Conservation (phyloP, 2,888 invertebrate genomes). For the Yponomeuta sedellus region DNA sequence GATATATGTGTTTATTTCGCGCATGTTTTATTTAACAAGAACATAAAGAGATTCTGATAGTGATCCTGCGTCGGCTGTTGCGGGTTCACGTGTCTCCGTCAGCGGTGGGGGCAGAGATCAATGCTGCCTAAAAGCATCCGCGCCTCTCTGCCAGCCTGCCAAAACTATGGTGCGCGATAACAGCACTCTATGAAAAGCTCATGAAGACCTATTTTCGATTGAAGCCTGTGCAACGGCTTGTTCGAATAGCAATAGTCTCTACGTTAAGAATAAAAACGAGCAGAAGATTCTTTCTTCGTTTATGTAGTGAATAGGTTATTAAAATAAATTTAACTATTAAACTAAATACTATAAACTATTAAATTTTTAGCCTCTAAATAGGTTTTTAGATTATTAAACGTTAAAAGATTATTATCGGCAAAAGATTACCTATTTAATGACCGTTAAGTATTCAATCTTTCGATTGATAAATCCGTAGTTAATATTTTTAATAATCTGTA, state of each 20-base stretch:
- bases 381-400: too few species aligned
- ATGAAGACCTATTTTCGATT: neutral
- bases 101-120: neutral
- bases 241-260: neutral
- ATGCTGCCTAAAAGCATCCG: neutral
- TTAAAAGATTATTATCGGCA: too few species aligned
- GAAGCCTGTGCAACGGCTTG: neutral
- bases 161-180: neutral
- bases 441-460: too few species aligned
- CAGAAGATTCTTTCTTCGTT: neutral
- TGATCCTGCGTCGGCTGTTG: neutral
- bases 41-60: neutral
- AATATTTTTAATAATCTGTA: too few species aligned
- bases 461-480: too few species aligned
- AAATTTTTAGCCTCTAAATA: too few species aligned
- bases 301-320: neutral
- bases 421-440: too few species aligned
- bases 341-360: too few species aligned
- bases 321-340: too few species aligned
- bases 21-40: neutral
- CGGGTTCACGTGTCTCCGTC: neutral
- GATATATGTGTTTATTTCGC: neutral
- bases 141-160: neutral
- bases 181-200: neutral
- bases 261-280: neutral